Conservation (phyloP, 2,113 vertebrate genomes). For the Eleginops maclovinus region DNA sequence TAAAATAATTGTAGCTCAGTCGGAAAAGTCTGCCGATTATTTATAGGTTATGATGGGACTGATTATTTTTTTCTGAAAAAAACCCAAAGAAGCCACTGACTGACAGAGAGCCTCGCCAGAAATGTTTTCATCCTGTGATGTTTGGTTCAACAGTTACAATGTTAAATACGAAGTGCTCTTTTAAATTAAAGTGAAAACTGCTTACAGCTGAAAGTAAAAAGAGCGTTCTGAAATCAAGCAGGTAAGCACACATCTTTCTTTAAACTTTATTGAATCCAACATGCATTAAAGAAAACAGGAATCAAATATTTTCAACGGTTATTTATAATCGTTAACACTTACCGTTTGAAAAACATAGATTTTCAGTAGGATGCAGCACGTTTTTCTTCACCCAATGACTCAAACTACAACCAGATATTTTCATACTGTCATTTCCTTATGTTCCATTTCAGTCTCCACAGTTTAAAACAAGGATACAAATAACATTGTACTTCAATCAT, state of each 20-base stretch:
- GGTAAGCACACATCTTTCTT: neutral
- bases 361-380: neutral
- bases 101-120: slow-evolving; percentile 13
- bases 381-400: neutral
- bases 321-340: neutral
- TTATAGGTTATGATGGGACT: slow-evolving; percentile 49
- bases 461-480: too few relatives aligned
- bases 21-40: neutral
- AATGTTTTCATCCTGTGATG: neutral
- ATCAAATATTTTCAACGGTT: neutral
- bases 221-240: neutral
- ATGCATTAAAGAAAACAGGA: neutral
- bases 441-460: too few relatives aligned
- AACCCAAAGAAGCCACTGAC: slow-evolving; percentile 11
- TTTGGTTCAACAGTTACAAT: neutral
- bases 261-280: neutral
- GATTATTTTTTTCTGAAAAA: slow-evolving; percentile 43
- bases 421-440: too few relatives aligned
- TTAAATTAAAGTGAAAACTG: neutral
- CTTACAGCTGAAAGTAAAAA: neutral
- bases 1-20: slow-evolving; percentile 49
- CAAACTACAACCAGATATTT: too few relatives aligned
- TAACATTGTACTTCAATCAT: too few relatives aligned
- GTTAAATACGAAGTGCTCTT: neutral
- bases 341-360: neutral